Conservation (phyloP, 2,888 invertebrate genomes). For the Dasysyrphus albostriatus region DNA sequence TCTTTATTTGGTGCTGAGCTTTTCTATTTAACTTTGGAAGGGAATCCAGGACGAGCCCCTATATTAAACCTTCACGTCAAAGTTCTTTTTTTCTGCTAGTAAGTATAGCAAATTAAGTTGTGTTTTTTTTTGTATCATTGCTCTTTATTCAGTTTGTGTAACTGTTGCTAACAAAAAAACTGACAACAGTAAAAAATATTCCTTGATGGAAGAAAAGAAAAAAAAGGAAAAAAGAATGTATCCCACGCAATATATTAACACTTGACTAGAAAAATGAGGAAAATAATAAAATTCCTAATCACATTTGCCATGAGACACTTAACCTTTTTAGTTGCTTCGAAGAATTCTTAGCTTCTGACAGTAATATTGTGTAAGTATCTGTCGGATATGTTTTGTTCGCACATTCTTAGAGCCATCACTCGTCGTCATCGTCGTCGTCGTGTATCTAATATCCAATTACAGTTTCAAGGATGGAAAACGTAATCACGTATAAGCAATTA, state of each 20-base stretch:
- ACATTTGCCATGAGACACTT: constrained; percentile 68
- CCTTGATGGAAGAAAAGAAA: background rate
- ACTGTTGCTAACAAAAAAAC: constrained; percentile 43
- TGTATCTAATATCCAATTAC: constrained; percentile 63
- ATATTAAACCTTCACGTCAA: background rate
- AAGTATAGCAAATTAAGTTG: constrained; percentile 12
- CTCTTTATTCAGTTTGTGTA: constrained; percentile 13
- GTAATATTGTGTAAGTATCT: constrained; percentile 32
- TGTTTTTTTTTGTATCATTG: constrained; percentile 39
- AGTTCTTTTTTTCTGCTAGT: background rate
- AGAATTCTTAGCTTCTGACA: background rate
- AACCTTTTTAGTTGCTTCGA: constrained; percentile 46
- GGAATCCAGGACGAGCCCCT: constrained; percentile 1
- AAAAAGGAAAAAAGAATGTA: background rate
- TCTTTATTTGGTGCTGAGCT: background rate
- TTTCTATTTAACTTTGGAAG: constrained; percentile 23
- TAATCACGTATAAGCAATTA: constrained; percentile 71
- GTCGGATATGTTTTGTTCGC: constrained; percentile 31
- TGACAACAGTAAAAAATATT: constrained; percentile 24
- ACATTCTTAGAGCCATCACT: constrained; percentile 24
- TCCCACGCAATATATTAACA: constrained; percentile 47
- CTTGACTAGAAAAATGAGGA: constrained; percentile 26
- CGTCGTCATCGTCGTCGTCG: constrained; percentile 8
- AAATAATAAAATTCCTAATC: constrained; percentile 60
- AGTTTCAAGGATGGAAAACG: constrained; percentile 34